Conservation (phyloP, 2,113 vertebrate species). For the Hylia prasina region DNA sequence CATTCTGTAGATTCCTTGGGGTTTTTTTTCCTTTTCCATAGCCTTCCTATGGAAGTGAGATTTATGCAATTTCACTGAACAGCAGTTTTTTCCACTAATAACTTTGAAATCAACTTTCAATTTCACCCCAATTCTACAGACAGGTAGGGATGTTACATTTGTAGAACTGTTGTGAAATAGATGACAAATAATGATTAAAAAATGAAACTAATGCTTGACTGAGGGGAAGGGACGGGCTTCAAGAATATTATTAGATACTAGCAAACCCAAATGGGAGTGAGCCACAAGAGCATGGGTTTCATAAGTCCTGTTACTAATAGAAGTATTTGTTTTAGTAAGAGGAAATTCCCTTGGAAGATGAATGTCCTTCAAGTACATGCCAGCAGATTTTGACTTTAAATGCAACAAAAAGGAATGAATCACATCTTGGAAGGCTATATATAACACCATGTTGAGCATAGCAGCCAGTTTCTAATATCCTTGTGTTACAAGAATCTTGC, state of each 20-base stretch:
- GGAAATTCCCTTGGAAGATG: conserved; percentile 56
- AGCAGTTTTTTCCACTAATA: conserved; percentile 43
- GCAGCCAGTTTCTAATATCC: conserved; percentile 52
- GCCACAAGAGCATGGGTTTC: conserved; percentile 15
- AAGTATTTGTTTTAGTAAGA: conserved; percentile 46
- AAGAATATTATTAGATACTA: not conserved
- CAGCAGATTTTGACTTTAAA: conserved; percentile 49
- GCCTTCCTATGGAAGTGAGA: conserved; percentile 45
- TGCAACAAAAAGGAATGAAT: conserved; percentile 50
- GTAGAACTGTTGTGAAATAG: conserved; percentile 23
- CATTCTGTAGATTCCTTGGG: conserved; percentile 53
- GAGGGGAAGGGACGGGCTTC: conserved; percentile 25
- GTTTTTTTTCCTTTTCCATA: conserved; percentile 33
- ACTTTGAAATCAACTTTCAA: conserved; percentile 47
- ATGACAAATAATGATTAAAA: not conserved
- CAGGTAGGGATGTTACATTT: conserved; percentile 38
- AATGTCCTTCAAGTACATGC: conserved; percentile 45
- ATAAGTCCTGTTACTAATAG: conserved; percentile 41
- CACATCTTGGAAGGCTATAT: conserved; percentile 49
- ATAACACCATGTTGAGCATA: conserved; percentile 40
- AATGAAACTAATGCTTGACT: not conserved
- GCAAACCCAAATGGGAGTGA: conserved; percentile 12
- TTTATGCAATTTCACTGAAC: conserved; percentile 53
- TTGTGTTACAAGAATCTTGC: conserved; percentile 22
- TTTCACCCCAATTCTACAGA: conserved; percentile 45